A percentile compares a stretch with the other conserved stretches of the same genome.
These are phyloP conservation scores for Borostomias antarcticus DNA, from an alignment of 2,797 vertebrate genomes.

Conservation along the genomic window DNA sequence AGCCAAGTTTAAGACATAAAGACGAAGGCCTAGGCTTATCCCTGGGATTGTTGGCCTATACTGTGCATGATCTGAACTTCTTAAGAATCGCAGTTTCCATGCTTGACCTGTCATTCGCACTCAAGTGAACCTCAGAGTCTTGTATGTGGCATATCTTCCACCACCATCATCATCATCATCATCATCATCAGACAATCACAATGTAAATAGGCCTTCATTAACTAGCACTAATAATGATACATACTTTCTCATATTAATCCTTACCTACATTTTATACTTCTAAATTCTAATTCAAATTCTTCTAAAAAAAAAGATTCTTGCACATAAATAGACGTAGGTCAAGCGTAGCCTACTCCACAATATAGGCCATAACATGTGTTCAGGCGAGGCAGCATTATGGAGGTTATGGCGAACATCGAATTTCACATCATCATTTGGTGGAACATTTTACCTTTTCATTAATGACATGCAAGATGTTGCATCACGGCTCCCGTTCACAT, in stretches of 20 bases:
- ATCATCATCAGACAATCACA: slow-evolving; percentile 14
- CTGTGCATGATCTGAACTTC: too few relatives aligned
- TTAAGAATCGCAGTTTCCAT: slow-evolving; percentile 23
- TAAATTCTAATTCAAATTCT: too few relatives aligned
- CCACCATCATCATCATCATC: slow-evolving; percentile 24
- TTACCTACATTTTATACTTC: too few relatives aligned
- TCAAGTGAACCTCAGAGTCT: slow-evolving; percentile 3
- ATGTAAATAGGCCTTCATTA: too few relatives aligned
- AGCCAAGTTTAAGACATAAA: too few relatives aligned
- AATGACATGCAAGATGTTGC: not conserved
- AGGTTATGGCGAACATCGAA: not conserved
- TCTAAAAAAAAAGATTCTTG: too few relatives aligned
- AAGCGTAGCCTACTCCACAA: not conserved
- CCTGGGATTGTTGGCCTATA: too few relatives aligned
- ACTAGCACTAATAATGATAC: too few relatives aligned
- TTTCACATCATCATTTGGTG: not conserved
- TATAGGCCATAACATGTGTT: not conserved
- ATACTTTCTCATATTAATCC: too few relatives aligned
- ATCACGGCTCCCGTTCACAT: not conserved
- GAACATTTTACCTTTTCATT: slow-evolving; percentile 4
- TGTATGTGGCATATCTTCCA: not conserved
- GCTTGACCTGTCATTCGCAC: slow-evolving; percentile 37
- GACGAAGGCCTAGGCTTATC: too few relatives aligned
- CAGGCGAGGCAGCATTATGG: not conserved
- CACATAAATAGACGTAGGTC: not conserved